Percentiles rank a stretch among this genome's conserved stretches.
phyloP scores from a whole-genome alignment of 2,888 invertebrate species.

The Villa cingulata region DNA sequence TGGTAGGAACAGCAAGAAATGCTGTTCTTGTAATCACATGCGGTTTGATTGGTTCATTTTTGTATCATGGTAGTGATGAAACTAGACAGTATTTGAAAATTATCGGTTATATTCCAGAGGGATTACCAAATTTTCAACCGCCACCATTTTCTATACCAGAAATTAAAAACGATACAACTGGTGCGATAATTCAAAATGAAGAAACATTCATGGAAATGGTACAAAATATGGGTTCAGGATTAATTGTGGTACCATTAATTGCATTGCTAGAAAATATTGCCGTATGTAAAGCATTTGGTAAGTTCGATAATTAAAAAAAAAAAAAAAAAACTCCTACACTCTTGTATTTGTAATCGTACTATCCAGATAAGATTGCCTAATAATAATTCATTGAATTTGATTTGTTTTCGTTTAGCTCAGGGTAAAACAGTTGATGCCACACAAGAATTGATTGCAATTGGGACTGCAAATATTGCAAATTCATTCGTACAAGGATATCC shows the following conservation, averaged over 20 bases:
- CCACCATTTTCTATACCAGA: constrained; percentile 54
- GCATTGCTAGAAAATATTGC: constrained; percentile 83
- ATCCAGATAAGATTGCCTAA: not conserved
- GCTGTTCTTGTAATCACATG: constrained; percentile 67
- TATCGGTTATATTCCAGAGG: constrained; percentile 60
- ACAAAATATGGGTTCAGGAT: constrained; percentile 66
- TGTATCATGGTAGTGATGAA: constrained; percentile 41
- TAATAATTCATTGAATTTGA: not conserved
- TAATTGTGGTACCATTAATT: constrained; percentile 75
- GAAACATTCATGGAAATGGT: constrained; percentile 55
- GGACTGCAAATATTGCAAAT: constrained; percentile 62
- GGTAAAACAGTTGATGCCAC: constrained; percentile 78
- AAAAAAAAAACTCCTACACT: too few species aligned
- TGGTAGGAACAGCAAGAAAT: constrained; percentile 68
- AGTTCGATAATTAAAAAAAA: constrained; percentile 8
- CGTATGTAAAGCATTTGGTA: constrained; percentile 63
- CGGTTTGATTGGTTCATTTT: constrained; percentile 51
- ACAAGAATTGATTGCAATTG: constrained; percentile 81
- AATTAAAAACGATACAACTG: constrained; percentile 43
- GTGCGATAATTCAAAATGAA: constrained; percentile 14
- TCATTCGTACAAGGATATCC: constrained; percentile 76
- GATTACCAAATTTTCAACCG: constrained; percentile 50
- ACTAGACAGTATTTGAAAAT: constrained; percentile 44
- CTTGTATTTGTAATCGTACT: too few species aligned
- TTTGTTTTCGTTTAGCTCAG: constrained; percentile 40